These are phyloP conservation scores for Furcifer pardalis DNA, from an alignment of 2,797 vertebrate species.

Conservation along the genomic window DNA sequence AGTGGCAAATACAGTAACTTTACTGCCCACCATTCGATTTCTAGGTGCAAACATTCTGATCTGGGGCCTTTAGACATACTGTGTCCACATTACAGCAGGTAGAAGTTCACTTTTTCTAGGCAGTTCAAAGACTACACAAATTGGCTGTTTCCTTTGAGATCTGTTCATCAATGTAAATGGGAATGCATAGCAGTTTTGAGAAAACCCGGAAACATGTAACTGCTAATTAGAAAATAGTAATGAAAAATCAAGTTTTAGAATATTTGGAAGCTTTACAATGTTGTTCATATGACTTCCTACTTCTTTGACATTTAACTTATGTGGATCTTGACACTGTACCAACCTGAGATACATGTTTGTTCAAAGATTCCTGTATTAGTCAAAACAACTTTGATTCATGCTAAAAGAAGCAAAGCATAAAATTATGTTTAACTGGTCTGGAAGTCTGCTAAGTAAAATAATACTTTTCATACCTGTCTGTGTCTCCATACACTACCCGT, in stretches of 20 bases:
- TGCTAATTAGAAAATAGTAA: no score
- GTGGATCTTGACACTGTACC: not conserved
- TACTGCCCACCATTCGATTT: not conserved
- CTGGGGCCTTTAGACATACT: not conserved
- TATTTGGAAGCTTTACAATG: not conserved
- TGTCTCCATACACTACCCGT: slow-evolving; percentile 94
- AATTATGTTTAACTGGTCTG: not conserved
- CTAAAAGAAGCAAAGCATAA: not conserved
- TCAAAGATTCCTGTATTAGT: not conserved
- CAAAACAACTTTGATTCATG: not conserved
- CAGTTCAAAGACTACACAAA: not conserved
- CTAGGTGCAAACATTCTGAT: not conserved
- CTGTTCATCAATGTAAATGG: not conserved
- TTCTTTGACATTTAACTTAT: no score
- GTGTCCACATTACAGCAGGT: not conserved
- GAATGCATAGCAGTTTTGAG: not conserved
- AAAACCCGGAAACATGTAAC: not conserved
- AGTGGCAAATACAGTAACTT: no score
- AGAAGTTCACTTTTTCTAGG: not conserved
- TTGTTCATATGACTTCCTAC: not conserved
- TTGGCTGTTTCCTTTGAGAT: not conserved
- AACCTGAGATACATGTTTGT: not conserved
- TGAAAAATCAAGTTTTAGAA: not conserved
- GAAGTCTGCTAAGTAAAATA: not conserved
- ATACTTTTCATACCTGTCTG: slow-evolving; percentile 84